Evolutionary conservation across 2,113 vertebrate species (phyloP).

Genomic region (Bombycilla garrulus): DNA sequence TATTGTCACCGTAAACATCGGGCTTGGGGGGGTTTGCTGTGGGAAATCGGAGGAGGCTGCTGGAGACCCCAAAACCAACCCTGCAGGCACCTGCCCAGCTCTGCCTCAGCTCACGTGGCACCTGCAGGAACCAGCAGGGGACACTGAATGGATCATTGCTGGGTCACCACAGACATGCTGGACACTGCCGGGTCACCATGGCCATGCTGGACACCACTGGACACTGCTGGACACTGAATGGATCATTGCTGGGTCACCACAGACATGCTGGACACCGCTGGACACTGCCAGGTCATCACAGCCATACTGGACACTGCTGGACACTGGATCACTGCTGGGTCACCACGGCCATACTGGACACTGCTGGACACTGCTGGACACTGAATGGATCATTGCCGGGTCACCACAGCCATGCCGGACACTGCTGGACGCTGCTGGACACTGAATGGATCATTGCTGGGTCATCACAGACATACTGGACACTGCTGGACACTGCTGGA

Average conservation of each 20-base stretch:
- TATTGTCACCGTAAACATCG: conserved; percentile 72
- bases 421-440: neutral
- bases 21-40: neutral
- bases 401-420: neutral
- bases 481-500: neutral
- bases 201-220: neutral
- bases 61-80: neutral
- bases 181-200: neutral
- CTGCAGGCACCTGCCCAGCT: neutral
- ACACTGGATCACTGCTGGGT: neutral
- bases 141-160: neutral
- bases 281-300: neutral
- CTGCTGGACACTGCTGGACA: neutral
- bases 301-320: neutral
- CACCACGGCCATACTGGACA: neutral
- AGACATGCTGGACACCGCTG: neutral
- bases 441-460: neutral
- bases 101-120: neutral
- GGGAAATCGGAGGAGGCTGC: neutral
- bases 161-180: neutral
- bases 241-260: neutral
- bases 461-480: neutral
- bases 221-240: neutral
- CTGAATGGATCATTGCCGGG: too few relatives aligned
- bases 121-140: neutral